A percentile compares a stretch with the other conserved stretches of the same genome.
Conservation (phyloP, 2,797 vertebrate genomes). For the Microctenopoma steveboyesi region DNA sequence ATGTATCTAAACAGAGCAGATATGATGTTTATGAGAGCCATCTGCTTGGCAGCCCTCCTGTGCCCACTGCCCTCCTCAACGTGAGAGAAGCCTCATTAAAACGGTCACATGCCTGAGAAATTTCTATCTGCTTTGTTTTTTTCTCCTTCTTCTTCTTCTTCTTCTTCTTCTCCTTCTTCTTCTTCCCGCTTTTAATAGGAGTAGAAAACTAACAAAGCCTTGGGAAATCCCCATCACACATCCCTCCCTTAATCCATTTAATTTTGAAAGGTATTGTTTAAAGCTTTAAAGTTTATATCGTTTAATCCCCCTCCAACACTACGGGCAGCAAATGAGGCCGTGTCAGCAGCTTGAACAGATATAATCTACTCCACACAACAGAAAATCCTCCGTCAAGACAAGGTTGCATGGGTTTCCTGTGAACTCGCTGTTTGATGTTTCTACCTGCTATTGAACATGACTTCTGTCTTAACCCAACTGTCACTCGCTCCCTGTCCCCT, state of each 20-base stretch:
- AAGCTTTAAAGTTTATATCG: slow-evolving; percentile 88
- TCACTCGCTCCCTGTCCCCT: slow-evolving; percentile 86
- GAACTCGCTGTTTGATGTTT: slow-evolving; percentile 87
- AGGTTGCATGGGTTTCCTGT: slow-evolving; percentile 83
- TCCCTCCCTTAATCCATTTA: slow-evolving; percentile 85
- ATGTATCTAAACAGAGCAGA: slow-evolving; percentile 77
- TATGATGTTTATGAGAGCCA: slow-evolving; percentile 77
- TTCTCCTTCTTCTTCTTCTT: background rate
- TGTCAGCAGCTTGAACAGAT: slow-evolving; percentile 83
- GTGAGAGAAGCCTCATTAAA: slow-evolving; percentile 83
- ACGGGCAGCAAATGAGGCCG: slow-evolving; percentile 84
- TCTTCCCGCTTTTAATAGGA: slow-evolving; percentile 61
- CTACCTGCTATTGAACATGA: slow-evolving; percentile 87
- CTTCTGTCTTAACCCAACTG: slow-evolving; percentile 87
- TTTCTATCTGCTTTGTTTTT: slow-evolving; percentile 63
- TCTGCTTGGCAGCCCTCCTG: slow-evolving; percentile 70
- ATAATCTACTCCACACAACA: slow-evolving; percentile 86
- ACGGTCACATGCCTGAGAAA: slow-evolving; percentile 83
- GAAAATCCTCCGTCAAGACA: slow-evolving; percentile 85
- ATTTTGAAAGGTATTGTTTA: slow-evolving; percentile 89
- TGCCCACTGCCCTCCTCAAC: slow-evolving; percentile 72
- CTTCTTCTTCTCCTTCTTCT: background rate
- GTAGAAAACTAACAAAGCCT: slow-evolving; percentile 84
- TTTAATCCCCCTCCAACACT: slow-evolving; percentile 85
- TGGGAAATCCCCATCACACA: slow-evolving; percentile 86